Evolutionary conservation across 1,140 invertebrate species (phyloP).

Genomic region (Sinonovacula constricta): DNA sequence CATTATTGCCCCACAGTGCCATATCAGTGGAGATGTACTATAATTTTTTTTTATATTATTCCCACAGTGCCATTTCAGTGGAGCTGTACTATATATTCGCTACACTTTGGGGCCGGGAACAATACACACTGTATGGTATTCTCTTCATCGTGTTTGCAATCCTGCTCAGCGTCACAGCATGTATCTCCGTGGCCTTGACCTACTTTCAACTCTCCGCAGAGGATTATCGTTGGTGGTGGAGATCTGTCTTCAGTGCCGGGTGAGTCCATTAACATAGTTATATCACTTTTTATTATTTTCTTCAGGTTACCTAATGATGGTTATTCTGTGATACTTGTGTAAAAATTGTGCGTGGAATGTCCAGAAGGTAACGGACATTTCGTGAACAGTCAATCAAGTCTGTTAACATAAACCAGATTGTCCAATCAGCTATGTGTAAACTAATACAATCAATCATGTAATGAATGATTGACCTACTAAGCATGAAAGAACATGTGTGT

Average conservation of each 20-base stretch:
- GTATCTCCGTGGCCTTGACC: constrained; percentile 81
- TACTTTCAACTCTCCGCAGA: constrained; percentile 81
- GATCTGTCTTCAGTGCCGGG: constrained; percentile 80
- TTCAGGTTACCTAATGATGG: constrained; percentile 2
- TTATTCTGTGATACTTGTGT: too few species aligned
- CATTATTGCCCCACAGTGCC: too few species aligned
- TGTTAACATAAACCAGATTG: too few species aligned
- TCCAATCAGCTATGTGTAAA: too few species aligned
- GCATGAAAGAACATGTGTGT: too few species aligned
- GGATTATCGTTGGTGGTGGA: constrained; percentile 83
- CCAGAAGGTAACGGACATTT: too few species aligned
- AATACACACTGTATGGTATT: constrained; percentile 80
- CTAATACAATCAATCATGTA: too few species aligned
- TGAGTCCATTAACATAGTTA: constrained; percentile 61
- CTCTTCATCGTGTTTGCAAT: constrained; percentile 81
- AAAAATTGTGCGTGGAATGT: too few species aligned
- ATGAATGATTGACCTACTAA: too few species aligned
- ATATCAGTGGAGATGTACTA: too few species aligned
- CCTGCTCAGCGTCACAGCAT: constrained; percentile 80
- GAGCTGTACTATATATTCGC: constrained; percentile 82
- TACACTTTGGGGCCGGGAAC: constrained; percentile 81
- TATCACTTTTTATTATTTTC: neutral
- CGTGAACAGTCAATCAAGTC: too few species aligned
- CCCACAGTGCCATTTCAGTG: constrained; percentile 81
- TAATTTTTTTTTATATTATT: too few species aligned